Base-by-base conservation (phyloP, 2,113 vertebrate species). In the Galemys pyrenaicus region DNA sequence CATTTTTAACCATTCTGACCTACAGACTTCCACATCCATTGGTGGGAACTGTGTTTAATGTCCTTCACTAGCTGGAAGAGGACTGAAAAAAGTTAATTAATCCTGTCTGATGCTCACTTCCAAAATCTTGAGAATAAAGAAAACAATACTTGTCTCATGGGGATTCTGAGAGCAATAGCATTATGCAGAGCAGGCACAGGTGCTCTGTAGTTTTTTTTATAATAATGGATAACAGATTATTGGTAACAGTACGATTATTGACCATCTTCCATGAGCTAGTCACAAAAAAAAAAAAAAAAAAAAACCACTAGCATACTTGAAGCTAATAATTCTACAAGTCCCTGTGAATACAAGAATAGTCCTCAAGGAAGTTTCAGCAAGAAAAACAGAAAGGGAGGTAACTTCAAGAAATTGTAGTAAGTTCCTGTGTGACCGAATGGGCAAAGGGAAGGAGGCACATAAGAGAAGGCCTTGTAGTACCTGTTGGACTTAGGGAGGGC, bases 101-200 rank as follows among this genome's bases (percentile, higher is more conserved):
- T 64, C 54, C 79, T 85, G n/a, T 88, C 91, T 60, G 74, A 87
- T 49, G 49, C 35, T 37, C 65, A 83, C 32, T 84, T 96, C 91
- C 58, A 30, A 86, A 91, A 73, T 74, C 41, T 79, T 84, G 9
- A 84, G 84, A 32, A 81, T 44, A 41, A 65, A 24, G 16, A 67
- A 93, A 51, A 54, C 3, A 73, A 46, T 67, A 26, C 26, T 13
- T 79, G 5, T 41, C 13, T 91, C 19, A 7, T 4, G 49, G 20
- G 64, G 7, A 10, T 56, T 91, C 78, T 88, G 46, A 49, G 46
- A 49, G 54, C 51, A 37, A 83, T 6, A 77, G 78, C 49, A 56
- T 41, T 41, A 26, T 35, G 88, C 32, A 82, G 10, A 77, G 35
- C 30, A 44, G 17, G 12, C 39, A 12, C 26, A 68, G 24, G 24